phyloP scores from a whole-genome alignment of 1,140 invertebrate species.

The Andrena cerasifolii region DNA sequence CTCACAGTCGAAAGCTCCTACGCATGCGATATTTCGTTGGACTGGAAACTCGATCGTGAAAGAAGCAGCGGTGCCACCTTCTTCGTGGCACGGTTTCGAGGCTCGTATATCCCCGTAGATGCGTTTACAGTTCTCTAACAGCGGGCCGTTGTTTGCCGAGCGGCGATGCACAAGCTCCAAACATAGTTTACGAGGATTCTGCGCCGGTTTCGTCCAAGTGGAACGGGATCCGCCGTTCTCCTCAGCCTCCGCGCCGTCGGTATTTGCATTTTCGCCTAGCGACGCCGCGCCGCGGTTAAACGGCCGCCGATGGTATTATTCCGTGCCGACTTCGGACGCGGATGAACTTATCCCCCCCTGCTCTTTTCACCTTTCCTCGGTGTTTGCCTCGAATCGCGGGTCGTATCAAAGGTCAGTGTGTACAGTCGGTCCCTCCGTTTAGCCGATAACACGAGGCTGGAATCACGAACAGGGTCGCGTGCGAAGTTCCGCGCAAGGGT shows the following conservation, averaged over 20 bases:
- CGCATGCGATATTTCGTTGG: too few relatives aligned
- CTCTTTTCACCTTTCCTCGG: constrained; percentile 59
- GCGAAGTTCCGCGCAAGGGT: constrained; percentile 49
- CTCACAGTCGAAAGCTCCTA: too few relatives aligned
- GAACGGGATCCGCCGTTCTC: neutral
- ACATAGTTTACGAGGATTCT: neutral
- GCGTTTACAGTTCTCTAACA: constrained; percentile 5
- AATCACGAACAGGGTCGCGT: constrained; percentile 50
- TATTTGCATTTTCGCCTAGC: constrained; percentile 51
- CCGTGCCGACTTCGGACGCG: constrained; percentile 31
- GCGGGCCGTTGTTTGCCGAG: constrained; percentile 9
- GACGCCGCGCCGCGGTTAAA: constrained; percentile 30
- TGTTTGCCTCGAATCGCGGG: constrained; percentile 24
- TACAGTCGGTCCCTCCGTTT: constrained; percentile 39
- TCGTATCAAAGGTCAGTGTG: constrained; percentile 56
- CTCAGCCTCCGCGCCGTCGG: neutral
- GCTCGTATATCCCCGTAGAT: too few relatives aligned
- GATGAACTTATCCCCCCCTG: constrained; percentile 58
- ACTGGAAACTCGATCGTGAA: too few relatives aligned
- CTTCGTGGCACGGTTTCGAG: too few relatives aligned
- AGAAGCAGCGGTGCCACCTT: too few relatives aligned
- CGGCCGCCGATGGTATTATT: constrained; percentile 39
- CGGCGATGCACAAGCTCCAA: neutral
- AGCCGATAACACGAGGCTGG: constrained; percentile 39
- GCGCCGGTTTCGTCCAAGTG: neutral